Evolutionary conservation across 2,888 invertebrate genomes (phyloP).

Genomic region (Athalia circularis): DNA sequence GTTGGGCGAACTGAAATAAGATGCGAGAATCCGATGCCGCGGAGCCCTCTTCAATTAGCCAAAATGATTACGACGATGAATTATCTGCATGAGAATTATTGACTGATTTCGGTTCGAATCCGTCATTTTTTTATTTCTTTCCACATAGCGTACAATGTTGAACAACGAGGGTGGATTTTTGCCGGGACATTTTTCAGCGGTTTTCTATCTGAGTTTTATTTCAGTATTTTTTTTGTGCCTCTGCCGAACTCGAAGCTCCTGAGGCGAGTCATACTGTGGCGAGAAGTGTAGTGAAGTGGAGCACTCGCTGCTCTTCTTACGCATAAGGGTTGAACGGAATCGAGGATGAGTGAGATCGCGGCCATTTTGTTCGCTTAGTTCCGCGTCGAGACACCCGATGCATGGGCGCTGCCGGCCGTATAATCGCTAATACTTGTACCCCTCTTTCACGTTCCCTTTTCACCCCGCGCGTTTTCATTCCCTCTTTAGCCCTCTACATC

Average conservation of each 20-base stretch:
- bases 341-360: conserved; percentile 66
- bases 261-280: conserved; percentile 27
- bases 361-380: conserved; percentile 73
- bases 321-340: conserved; percentile 57
- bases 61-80: neutral
- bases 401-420: conserved; percentile 70
- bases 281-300: conserved; percentile 40
- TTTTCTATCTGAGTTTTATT: neutral
- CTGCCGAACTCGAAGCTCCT: neutral
- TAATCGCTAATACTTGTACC: conserved; percentile 72
- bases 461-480: conserved; percentile 6
- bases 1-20: conserved; percentile 32
- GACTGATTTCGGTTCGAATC: too few species aligned
- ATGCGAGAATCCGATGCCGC: conserved; percentile 15
- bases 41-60: neutral
- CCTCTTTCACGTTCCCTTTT: conserved; percentile 50
- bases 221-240: neutral
- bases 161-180: neutral
- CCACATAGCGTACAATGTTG: too few species aligned
- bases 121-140: too few species aligned
- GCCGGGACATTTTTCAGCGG: neutral
- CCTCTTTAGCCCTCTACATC: conserved; percentile 22
- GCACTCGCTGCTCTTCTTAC: conserved; percentile 36
- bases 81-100: too few species aligned
- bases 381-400: conserved; percentile 69